Base-by-base conservation (phyloP, 2,797 vertebrate genomes). In the Scomberomorus guttatus region DNA sequence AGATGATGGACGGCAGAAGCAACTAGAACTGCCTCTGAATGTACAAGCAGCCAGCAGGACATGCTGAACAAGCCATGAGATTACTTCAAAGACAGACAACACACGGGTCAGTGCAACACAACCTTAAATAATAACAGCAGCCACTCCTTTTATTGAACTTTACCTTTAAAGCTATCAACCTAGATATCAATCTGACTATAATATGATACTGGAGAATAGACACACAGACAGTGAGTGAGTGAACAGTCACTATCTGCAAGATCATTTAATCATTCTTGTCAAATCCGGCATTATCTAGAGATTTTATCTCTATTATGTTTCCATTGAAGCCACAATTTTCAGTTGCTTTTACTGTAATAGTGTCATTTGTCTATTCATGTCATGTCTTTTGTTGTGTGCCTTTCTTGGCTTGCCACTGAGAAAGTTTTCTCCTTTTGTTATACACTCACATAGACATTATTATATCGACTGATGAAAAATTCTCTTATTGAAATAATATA, bases 71-170 rank as follows among this genome's bases (percentile, higher is more conserved):
- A 64, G 69, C 25, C 22, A 0, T 7, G 58, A 62, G 69, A 62
- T 54, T 15, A 71, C 50, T 82, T 83, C 67, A 78, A 77, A 87
- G 61, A 69, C 61, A 58, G 54, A 72, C 42, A 39, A 58, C 67
- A 27, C 50, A 24, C 44, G 61, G 67, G 72, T 69, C 69, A 75
- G 55, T 74, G 59, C 50, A 56, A 75, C 27, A 72, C 37, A 55
- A 62, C 25, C 54, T 25, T 18, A 50, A 50, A 8, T 50, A 2
- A 20, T 50, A 8, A 20, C 6, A 44, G 44, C 44, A 46, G 14
- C 44, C 44, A 46, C 14, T 54, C 32, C 24, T 67, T 59, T 55
- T 13, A 44, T 29, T n/a, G 5, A 29, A 18, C 10, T 24, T 69
- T 6, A 8, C 17, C 6, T 46, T 46, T 17, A 46, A 46, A 50